Evolutionary conservation across 2,888 invertebrate genomes (phyloP).

Genomic region (Steinernema carpocapsae): DNA sequence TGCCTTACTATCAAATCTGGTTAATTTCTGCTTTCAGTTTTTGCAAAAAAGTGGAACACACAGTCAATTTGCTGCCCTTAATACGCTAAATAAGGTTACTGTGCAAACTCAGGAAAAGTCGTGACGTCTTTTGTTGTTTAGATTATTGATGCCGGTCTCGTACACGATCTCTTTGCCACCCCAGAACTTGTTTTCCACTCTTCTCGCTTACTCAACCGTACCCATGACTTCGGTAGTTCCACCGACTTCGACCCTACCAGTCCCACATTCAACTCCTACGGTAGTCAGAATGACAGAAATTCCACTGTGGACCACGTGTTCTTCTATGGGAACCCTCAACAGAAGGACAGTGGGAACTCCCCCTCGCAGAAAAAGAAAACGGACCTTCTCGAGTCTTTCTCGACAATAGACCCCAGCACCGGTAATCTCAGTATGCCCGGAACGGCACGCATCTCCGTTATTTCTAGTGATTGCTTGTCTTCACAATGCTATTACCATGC

Average conservation of each 20-base stretch:
- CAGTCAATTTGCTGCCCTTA: conserved; percentile 75
- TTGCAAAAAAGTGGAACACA: conserved; percentile 74
- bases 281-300: conserved; percentile 53
- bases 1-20: conserved; percentile 73
- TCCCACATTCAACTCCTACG: conserved; percentile 48
- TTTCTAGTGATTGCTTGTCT: conserved; percentile 72
- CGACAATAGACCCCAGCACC: conserved; percentile 63
- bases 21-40: conserved; percentile 73
- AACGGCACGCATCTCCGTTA: background rate
- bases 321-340: conserved; percentile 48
- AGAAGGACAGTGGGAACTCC: background rate
- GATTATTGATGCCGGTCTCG: conserved; percentile 73
- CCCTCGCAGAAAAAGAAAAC: conserved; percentile 40
- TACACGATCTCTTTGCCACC: conserved; percentile 69
- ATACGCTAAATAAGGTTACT: conserved; percentile 73
- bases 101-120: conserved; percentile 19
- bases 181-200: conserved; percentile 64
- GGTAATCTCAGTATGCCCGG: conserved; percentile 39
- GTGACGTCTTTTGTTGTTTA: conserved; percentile 33
- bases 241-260: conserved; percentile 56
- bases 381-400: conserved; percentile 61
- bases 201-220: conserved; percentile 62
- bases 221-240: conserved; percentile 53
- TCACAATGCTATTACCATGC: conserved; percentile 75
- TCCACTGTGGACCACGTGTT: conserved; percentile 61